Conservation (phyloP, 2,888 invertebrate species). For the Timandra comae region DNA sequence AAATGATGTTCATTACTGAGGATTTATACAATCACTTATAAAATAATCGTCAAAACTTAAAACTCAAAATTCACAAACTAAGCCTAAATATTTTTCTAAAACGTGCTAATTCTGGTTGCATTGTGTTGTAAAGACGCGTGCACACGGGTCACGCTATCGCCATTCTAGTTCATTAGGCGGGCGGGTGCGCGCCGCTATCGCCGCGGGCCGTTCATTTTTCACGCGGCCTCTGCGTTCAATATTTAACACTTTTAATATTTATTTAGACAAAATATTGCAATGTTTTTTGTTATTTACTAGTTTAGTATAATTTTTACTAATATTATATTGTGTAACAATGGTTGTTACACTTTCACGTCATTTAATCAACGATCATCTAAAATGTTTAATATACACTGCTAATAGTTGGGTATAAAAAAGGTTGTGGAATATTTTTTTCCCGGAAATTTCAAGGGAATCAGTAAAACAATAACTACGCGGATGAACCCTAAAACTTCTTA, state of each 20-base stretch:
- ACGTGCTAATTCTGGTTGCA: conserved; percentile 26
- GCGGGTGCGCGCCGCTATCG: conserved; percentile 49
- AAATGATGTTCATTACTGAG: no score
- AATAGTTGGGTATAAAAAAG: no score
- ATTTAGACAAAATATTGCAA: conserved; percentile 1
- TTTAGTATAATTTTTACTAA: conserved; percentile 5
- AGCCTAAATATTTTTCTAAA: conserved; percentile 10
- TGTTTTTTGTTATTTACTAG: conserved; percentile 8
- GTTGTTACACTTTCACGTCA: no score
- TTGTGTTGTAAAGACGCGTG: conserved; percentile 36
- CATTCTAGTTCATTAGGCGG: conserved; percentile 69
- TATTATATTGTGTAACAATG: not conserved
- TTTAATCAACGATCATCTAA: no score
- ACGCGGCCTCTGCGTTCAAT: conserved; percentile 24
- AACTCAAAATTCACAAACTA: no score
- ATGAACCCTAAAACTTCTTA: no score
- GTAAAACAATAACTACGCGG: no score
- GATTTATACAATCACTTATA: no score
- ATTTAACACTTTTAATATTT: conserved; percentile 5
- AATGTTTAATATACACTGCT: no score
- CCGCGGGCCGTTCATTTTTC: conserved; percentile 61
- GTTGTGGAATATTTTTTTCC: no score
- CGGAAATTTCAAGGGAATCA: no score
- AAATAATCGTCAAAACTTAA: no score
- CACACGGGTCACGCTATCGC: conserved; percentile 61